Evolutionary conservation across 2,888 invertebrate species (phyloP).

Genomic region (Callyntrura sp.): DNA sequence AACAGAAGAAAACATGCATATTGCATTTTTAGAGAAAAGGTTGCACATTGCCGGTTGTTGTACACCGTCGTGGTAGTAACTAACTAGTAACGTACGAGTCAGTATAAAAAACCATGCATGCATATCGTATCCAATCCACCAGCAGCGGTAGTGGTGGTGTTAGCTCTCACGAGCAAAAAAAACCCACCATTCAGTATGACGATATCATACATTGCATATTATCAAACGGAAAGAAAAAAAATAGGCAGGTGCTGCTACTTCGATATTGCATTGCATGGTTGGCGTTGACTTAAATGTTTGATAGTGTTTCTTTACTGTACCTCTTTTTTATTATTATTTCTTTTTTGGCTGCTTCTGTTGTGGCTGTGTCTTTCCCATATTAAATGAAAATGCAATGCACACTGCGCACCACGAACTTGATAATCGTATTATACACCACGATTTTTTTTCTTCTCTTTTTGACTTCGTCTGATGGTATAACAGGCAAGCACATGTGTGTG

Average conservation of each 20-base stretch:
- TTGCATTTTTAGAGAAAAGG: background rate
- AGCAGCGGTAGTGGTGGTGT: background rate
- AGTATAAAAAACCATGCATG: slow-evolving; percentile 36
- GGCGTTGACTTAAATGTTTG: slow-evolving; percentile 30
- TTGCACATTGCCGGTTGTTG: slow-evolving; percentile 41
- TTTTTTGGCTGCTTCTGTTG: slow-evolving; percentile 51
- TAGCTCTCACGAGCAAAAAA: background rate
- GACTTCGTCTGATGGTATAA: slow-evolving; percentile 17
- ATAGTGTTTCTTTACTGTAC: slow-evolving; percentile 19
- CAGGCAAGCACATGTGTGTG: slow-evolving; percentile 53
- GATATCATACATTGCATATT: slow-evolving; percentile 27
- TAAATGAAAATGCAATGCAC: slow-evolving; percentile 1
- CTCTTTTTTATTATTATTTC: slow-evolving; percentile 33
- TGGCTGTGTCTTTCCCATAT: slow-evolving; percentile 29
- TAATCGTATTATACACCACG: background rate
- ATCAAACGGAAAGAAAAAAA: slow-evolving; percentile 29
- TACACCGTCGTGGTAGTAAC: background rate
- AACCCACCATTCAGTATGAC: background rate
- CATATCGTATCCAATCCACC: slow-evolving; percentile 20
- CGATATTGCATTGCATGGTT: slow-evolving; percentile 32
- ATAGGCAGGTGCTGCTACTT: slow-evolving; percentile 39
- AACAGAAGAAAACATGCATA: slow-evolving; percentile 18
- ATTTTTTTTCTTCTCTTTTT: background rate
- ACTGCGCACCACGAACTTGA: slow-evolving; percentile 10
- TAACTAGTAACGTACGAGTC: background rate